Percentiles rank a stretch among this genome's conserved stretches.
These are phyloP conservation scores for Desoria tigrina DNA, from an alignment of 2,888 invertebrate genomes.

Conservation along the genomic window DNA sequence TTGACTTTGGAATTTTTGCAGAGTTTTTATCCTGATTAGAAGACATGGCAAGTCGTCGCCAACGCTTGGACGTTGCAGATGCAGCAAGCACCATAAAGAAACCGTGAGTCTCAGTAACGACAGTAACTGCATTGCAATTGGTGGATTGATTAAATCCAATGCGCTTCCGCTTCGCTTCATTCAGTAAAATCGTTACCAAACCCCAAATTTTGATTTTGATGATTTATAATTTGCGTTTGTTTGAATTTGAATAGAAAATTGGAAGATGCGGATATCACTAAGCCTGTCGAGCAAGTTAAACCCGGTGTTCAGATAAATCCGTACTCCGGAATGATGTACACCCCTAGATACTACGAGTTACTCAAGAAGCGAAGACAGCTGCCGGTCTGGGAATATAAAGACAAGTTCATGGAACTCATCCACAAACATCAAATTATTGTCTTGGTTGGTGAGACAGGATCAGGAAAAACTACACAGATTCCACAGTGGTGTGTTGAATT, in stretches of 20 bases:
- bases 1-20: no score
- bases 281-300: constrained; percentile 40
- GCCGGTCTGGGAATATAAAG: constrained; percentile 97
- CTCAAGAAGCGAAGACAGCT: constrained; percentile 84
- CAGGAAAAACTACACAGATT: constrained; percentile 99
- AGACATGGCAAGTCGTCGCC: constrained; percentile 45
- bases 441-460: constrained; percentile 98
- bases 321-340: constrained; percentile 79
- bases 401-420: constrained; percentile 92
- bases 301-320: constrained; percentile 66
- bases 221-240: no score
- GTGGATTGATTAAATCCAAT: no score
- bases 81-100: constrained; percentile 40
- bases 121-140: not conserved
- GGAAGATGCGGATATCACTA: not conserved
- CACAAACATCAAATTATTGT: constrained; percentile 92
- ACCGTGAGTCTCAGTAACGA: constrained; percentile 42
- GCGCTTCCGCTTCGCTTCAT: no score
- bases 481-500: constrained; percentile 90
- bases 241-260: constrained; percentile 11
- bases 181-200: no score
- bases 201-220: no score
- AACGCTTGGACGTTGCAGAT: constrained; percentile 47
- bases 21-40: no score
- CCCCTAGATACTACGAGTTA: constrained; percentile 80